phyloP scores from a whole-genome alignment of 2,113 vertebrate genomes.

The Cinclus mexicanus region DNA sequence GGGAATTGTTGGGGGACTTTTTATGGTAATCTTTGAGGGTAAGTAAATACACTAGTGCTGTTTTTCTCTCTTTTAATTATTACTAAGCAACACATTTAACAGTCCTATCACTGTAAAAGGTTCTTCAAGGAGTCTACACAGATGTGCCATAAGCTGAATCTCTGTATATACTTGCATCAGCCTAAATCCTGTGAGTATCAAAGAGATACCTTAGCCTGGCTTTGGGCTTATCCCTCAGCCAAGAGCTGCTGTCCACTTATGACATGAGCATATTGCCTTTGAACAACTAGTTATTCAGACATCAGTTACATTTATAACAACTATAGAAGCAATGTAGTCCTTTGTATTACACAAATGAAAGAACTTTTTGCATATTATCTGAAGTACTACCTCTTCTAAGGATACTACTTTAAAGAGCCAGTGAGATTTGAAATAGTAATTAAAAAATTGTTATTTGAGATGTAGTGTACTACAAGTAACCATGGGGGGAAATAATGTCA shows the following conservation, averaged over 20 bases:
- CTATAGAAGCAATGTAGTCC: not conserved
- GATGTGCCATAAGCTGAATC: not conserved
- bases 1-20: not conserved
- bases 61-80: not conserved
- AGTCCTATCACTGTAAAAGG: not conserved
- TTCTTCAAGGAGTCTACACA: not conserved
- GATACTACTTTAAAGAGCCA: not conserved
- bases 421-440: not conserved
- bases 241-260: not conserved
- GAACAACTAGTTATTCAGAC: not conserved
- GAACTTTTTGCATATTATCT: not conserved
- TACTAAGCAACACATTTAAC: not conserved
- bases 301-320: not conserved
- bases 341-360: not conserved
- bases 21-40: not conserved
- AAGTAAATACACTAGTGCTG: not conserved
- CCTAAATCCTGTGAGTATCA: not conserved
- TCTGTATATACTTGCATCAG: not conserved
- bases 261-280: not conserved
- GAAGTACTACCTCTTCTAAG: not conserved
- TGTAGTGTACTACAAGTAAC: not conserved
- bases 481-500: not conserved
- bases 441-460: not conserved
- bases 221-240: not conserved
- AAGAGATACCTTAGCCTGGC: not conserved